Percentiles rank a stretch among this genome's conserved stretches.
phyloP scores from a whole-genome alignment of 2,113 vertebrate genomes.

The Heterotis niloticus region DNA sequence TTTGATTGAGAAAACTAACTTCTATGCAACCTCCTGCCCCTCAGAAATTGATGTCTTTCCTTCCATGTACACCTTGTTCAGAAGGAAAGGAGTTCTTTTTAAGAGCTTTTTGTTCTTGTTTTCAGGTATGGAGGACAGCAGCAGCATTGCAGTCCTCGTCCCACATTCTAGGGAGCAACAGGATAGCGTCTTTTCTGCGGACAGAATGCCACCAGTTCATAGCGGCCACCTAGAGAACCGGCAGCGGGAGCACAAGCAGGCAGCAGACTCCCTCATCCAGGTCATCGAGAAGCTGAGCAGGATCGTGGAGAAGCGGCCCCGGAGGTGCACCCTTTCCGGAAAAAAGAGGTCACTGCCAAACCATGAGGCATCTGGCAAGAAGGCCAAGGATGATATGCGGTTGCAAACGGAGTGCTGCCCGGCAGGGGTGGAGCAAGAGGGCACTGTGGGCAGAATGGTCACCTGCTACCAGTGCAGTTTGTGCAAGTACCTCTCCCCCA shows the following conservation, averaged over 20 bases:
- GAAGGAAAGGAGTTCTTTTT: too few species aligned
- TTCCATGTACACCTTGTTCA: too few species aligned
- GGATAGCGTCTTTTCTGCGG: slow-evolving; percentile 64
- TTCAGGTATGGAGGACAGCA: slow-evolving; percentile 86
- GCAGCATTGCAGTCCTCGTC: slow-evolving; percentile 69
- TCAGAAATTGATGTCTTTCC: too few species aligned
- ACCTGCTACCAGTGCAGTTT: slow-evolving; percentile 91
- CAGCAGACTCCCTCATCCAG: slow-evolving; percentile 82
- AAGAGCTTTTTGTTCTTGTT: neutral
- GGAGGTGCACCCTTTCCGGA: slow-evolving; percentile 71
- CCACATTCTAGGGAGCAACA: slow-evolving; percentile 67
- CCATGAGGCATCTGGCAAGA: slow-evolving; percentile 63
- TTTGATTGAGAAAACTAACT: too few species aligned
- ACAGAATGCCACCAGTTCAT: slow-evolving; percentile 48
- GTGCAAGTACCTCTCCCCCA: slow-evolving; percentile 80
- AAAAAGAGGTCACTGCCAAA: slow-evolving; percentile 71
- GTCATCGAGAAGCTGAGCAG: slow-evolving; percentile 95
- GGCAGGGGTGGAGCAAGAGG: slow-evolving; percentile 46
- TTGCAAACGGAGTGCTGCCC: slow-evolving; percentile 42
- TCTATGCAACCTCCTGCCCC: too few species aligned
- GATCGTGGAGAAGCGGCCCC: slow-evolving; percentile 87
- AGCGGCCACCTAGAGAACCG: slow-evolving; percentile 42
- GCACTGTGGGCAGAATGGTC: slow-evolving; percentile 59
- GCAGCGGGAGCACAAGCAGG: slow-evolving; percentile 60
- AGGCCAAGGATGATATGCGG: slow-evolving; percentile 46